phyloP scores from a whole-genome alignment of 2,797 vertebrate genomes.

The Tenualosa ilisha region DNA sequence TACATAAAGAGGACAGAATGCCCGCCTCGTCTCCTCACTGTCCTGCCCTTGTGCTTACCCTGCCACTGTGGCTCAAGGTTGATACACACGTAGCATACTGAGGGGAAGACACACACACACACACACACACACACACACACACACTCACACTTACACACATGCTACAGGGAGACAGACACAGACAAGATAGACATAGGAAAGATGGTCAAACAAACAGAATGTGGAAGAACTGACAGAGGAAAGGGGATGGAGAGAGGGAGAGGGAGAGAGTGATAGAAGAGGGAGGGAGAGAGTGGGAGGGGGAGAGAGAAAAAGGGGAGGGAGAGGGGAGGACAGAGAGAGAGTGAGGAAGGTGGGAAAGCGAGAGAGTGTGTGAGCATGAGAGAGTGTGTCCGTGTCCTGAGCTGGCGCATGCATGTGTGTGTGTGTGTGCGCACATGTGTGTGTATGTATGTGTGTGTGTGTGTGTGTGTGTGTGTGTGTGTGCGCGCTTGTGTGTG shows the following conservation, averaged over 20 bases:
- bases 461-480: no score
- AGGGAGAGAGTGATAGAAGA: not conserved
- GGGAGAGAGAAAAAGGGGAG: not conserved
- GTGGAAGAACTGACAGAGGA: not conserved
- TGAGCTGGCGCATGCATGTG: constrained; percentile 36
- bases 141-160: not conserved
- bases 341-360: not conserved
- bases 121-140: constrained; percentile 9
- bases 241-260: constrained; percentile 8
- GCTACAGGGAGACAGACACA: not conserved
- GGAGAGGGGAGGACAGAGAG: constrained; percentile 20
- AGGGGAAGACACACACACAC: not conserved
- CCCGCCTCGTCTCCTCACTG: constrained; percentile 36
- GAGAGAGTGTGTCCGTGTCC: not conserved
- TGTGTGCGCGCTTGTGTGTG: no score
- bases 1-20: constrained; percentile 23
- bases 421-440: no score
- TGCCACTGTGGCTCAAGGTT: constrained; percentile 54
- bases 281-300: not conserved
- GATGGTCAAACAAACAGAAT: not conserved
- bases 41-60: constrained; percentile 34
- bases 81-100: constrained; percentile 33
- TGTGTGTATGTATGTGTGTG: no score
- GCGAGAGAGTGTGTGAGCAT: not conserved
- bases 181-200: not conserved